Evolutionary conservation across 2,797 vertebrate genomes (phyloP), one percentile per base, ranked within the genome.

Genomic region (Tapirus indicus): DNA sequence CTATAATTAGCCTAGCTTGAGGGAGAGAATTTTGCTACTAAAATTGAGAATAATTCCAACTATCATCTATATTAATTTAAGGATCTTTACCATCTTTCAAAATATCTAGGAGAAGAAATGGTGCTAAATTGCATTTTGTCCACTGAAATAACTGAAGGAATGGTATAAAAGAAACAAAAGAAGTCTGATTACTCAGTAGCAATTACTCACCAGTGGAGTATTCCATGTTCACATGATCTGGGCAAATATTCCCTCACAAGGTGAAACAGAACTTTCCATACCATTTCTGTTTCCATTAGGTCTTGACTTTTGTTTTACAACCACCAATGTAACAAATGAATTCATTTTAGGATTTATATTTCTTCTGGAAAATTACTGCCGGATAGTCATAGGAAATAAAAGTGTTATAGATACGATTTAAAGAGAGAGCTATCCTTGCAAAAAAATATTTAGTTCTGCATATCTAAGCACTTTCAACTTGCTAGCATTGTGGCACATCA

Each of bases 401-500:
- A 97, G 85, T 95, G 87, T 85, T 84, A 95, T 54, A 87, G 95
- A 79, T 88, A 97, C 95, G 92, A 97, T 97, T 95, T 97, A 96
- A 96, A 97, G 68, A 96, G 94, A 97, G 90, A 94, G 96, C 97
- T 96, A 96, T 84, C 90, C 80, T 97, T 92, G 97, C 96, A 97
- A 95, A 98, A 95, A 95, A 97, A 91, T 56, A 95, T 35, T 94
- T 78, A 68, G 93, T 97, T 92, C 96, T 97, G 96, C 95, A 95
- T 95, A 95, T 84, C 90, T 79, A 97, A 98, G 97, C 97, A 95
- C 88, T 97, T 97, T 95, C 83, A 86, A 69, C 84, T 92, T 84
- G 80, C 95, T 83, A 97, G 90, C 47, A 83, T 97, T 97, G 82
- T 47, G 90, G 97, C 80, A 96, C 64, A 80, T 97, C 96, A 98